These are phyloP conservation scores for Scylla paramamosain DNA, from an alignment of 1,140 invertebrate species.

Conservation along the genomic window DNA sequence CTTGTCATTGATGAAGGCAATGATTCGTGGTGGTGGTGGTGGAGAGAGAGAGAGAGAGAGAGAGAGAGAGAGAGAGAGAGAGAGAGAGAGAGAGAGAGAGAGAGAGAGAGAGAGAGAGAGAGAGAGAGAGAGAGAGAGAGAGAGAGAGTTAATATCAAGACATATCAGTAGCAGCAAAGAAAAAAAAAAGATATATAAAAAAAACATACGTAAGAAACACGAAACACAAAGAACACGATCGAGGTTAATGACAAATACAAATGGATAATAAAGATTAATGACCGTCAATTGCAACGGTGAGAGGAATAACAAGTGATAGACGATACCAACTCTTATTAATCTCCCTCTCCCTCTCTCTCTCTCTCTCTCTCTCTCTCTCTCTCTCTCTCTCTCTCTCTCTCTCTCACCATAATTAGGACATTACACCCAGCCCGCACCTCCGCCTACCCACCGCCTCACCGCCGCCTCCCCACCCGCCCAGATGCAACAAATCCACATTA, in stretches of 20 bases:
- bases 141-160: background rate
- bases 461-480: background rate
- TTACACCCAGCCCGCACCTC: too few species aligned
- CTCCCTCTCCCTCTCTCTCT: background rate
- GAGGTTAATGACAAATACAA: background rate
- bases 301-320: background rate
- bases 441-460: background rate
- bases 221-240: background rate
- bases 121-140: too few species aligned
- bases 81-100: too few species aligned
- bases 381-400: constrained; percentile 17
- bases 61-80: background rate
- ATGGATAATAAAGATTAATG: constrained; percentile 24
- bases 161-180: background rate
- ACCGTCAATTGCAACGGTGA: background rate
- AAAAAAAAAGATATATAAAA: background rate
- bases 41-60: background rate
- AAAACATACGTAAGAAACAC: background rate
- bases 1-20: background rate
- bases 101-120: too few species aligned
- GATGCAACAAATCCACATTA: constrained; percentile 16
- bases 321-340: background rate
- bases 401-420: constrained; percentile 9
- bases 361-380: constrained; percentile 3
- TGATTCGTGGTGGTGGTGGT: background rate